Evolutionary conservation across 2,888 invertebrate species (phyloP).

Genomic region (Campopleginae sp.): DNA sequence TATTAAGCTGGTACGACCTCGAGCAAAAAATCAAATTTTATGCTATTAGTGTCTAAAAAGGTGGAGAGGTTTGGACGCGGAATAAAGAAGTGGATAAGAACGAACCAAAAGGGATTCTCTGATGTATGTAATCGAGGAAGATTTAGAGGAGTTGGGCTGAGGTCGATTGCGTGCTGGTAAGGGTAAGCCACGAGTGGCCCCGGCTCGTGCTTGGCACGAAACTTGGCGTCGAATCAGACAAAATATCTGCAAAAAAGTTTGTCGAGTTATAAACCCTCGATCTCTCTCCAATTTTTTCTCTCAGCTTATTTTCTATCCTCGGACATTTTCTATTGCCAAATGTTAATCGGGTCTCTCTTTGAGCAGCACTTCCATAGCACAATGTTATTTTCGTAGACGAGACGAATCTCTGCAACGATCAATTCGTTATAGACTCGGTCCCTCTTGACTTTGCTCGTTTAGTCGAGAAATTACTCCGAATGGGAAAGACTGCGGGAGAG

Average conservation of each 20-base stretch:
- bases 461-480: constrained; percentile 40
- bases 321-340: constrained; percentile 1
- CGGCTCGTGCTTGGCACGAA: constrained; percentile 69
- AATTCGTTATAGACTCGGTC: constrained; percentile 43
- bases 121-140: constrained; percentile 50
- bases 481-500: neutral
- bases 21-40: constrained; percentile 56
- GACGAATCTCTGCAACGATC: constrained; percentile 29
- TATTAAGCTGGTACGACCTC: constrained; percentile 28
- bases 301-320: neutral
- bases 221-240: constrained; percentile 66
- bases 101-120: constrained; percentile 6
- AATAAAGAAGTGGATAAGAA: constrained; percentile 17
- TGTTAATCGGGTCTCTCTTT: constrained; percentile 12
- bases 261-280: constrained; percentile 59
- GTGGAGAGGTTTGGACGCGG: constrained; percentile 22
- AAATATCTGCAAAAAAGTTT: constrained; percentile 67
- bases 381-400: constrained; percentile 23
- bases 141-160: neutral
- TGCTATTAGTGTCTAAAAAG: constrained; percentile 46
- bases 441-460: constrained; percentile 46
- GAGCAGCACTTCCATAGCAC: constrained; percentile 24
- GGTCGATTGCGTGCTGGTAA: constrained; percentile 59
- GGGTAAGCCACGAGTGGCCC: constrained; percentile 55
- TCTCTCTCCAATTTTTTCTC: neutral